phyloP scores from a whole-genome alignment of 2,113 vertebrate species.

The Aspiorhynchus laticeps region DNA sequence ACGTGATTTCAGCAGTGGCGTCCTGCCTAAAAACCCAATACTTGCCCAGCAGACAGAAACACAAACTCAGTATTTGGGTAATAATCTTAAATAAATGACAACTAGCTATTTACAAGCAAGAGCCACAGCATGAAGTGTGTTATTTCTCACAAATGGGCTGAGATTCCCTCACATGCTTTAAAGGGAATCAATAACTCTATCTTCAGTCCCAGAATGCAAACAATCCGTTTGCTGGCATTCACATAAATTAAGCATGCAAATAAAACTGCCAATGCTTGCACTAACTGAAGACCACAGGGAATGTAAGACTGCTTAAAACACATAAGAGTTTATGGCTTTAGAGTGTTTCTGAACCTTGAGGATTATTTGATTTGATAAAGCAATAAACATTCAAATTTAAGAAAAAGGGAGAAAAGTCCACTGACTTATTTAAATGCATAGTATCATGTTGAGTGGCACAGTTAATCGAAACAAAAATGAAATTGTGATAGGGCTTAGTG shows the following conservation, averaged over 20 bases:
- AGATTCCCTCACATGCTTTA: constrained; percentile 40
- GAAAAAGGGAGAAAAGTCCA: no score
- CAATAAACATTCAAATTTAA: neutral
- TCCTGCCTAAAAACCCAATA: neutral
- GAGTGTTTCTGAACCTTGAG: constrained; percentile 16
- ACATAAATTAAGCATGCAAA: constrained; percentile 57
- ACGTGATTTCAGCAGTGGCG: constrained; percentile 19
- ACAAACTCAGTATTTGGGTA: constrained; percentile 1
- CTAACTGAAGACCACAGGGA: constrained; percentile 47
- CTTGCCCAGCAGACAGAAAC: constrained; percentile 12
- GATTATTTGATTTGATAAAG: constrained; percentile 16
- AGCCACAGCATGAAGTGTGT: neutral
- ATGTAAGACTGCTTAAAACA: constrained; percentile 15
- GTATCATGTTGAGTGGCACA: neutral
- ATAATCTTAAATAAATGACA: constrained; percentile 24
- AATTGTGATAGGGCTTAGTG: neutral
- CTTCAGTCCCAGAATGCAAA: constrained; percentile 50
- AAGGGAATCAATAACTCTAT: constrained; percentile 51
- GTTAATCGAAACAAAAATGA: neutral
- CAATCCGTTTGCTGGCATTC: constrained; percentile 45
- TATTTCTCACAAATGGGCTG: constrained; percentile 5
- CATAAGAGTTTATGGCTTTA: neutral
- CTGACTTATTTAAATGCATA: neutral
- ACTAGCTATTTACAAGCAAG: constrained; percentile 27
- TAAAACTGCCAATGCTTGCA: constrained; percentile 53